Evolutionary conservation across 2,888 invertebrate species (phyloP).

Genomic region (Lottia gigantea): DNA sequence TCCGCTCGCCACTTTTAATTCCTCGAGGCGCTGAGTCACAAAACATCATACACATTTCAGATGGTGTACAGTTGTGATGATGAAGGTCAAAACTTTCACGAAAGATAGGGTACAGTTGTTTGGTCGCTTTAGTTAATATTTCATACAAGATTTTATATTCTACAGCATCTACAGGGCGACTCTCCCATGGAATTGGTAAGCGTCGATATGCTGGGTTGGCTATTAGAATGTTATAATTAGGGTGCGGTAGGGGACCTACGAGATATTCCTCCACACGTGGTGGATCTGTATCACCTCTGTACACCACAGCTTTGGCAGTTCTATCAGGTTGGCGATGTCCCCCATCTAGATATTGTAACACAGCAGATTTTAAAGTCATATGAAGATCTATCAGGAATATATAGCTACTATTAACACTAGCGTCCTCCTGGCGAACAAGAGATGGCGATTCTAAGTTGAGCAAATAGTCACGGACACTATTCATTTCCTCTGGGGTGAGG

Average conservation of each 20-base stretch:
- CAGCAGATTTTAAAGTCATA: constrained; percentile 48
- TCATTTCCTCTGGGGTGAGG: constrained; percentile 47
- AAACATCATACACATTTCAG: constrained; percentile 46
- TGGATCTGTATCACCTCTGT: constrained; percentile 49
- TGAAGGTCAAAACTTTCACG: constrained; percentile 48
- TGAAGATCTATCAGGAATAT: constrained; percentile 55
- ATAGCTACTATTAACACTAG: constrained; percentile 47
- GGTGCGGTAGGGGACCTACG: constrained; percentile 53
- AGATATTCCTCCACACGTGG: constrained; percentile 57
- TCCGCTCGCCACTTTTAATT: constrained; percentile 43
- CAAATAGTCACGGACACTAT: constrained; percentile 47
- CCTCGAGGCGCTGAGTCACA: constrained; percentile 53
- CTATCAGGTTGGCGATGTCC: constrained; percentile 46
- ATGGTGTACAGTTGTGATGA: constrained; percentile 51
- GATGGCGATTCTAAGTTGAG: constrained; percentile 36
- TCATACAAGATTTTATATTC: constrained; percentile 43
- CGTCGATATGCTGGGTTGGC: constrained; percentile 48
- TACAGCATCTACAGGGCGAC: constrained; percentile 45
- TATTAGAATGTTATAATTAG: constrained; percentile 40
- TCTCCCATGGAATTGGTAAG: constrained; percentile 49
- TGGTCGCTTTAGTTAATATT: constrained; percentile 36
- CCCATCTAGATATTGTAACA: constrained; percentile 43
- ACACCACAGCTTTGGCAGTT: constrained; percentile 51
- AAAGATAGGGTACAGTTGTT: constrained; percentile 41
- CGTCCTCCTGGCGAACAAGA: constrained; percentile 39